Percentiles rank a stretch among this genome's conserved stretches.
phyloP scores from a whole-genome alignment of 1,140 invertebrate species.

The Zaprionus kolodkinae region DNA sequence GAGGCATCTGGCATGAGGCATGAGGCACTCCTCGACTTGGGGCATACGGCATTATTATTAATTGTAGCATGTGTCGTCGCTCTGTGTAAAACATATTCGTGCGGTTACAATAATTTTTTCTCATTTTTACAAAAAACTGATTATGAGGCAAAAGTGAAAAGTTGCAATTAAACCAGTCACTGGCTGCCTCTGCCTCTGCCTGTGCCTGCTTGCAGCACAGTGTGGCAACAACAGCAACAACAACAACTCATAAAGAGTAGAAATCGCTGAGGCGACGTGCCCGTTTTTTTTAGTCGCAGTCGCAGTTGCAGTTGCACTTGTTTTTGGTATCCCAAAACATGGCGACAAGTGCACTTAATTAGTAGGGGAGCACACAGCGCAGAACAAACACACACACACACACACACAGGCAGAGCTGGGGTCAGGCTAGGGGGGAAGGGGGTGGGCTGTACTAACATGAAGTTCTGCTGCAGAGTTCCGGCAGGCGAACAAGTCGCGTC shows the following conservation, averaged over 20 bases:
- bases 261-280: constrained; percentile 67
- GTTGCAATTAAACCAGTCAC: constrained; percentile 81
- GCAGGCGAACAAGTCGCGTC: constrained; percentile 63
- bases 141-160: constrained; percentile 82
- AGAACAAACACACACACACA: constrained; percentile 6
- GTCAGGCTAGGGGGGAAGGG: not conserved
- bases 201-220: constrained; percentile 40
- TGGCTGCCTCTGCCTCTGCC: constrained; percentile 49
- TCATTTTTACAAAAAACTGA: constrained; percentile 49
- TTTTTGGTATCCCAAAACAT: constrained; percentile 37
- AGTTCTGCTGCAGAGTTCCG: constrained; percentile 54
- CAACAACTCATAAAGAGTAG: constrained; percentile 71
- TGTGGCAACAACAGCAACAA: constrained; percentile 51
- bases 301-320: constrained; percentile 30
- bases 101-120: constrained; percentile 77
- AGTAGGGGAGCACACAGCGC: constrained; percentile 50
- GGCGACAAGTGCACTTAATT: constrained; percentile 80
- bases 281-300: constrained; percentile 42
- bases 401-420: not conserved
- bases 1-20: not conserved
- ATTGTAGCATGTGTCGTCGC: constrained; percentile 76
- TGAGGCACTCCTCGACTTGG: constrained; percentile 19
- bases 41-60: constrained; percentile 67
- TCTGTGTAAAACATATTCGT: constrained; percentile 66
- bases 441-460: constrained; percentile 18